A percentile compares a stretch with the other conserved stretches of the same genome.
These are phyloP conservation scores for Pipa parva DNA, from an alignment of 2,113 vertebrate genomes.

Conservation along the genomic window DNA sequence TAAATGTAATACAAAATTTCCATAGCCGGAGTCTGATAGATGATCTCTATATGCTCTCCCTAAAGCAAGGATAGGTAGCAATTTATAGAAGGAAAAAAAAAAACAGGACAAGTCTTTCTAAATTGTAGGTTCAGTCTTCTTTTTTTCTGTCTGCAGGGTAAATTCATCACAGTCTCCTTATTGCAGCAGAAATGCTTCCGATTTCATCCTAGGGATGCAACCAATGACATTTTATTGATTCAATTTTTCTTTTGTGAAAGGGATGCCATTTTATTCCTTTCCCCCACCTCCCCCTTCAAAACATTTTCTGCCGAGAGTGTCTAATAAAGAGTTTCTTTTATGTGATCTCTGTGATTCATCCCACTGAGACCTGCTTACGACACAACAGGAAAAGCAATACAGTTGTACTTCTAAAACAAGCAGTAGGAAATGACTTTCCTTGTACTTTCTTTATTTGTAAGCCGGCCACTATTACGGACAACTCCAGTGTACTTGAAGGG, in stretches of 20 bases:
- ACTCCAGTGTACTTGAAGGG: too few relatives aligned
- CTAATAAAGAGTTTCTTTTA: too few relatives aligned
- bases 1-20: conserved; percentile 14
- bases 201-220: conserved; percentile 25
- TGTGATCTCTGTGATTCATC: too few relatives aligned
- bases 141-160: conserved; percentile 16
- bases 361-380: too few relatives aligned
- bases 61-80: conserved; percentile 24
- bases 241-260: conserved; percentile 9
- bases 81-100: conserved; percentile 17
- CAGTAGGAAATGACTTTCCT: too few relatives aligned
- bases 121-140: conserved; percentile 18
- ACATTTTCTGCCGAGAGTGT: too few relatives aligned
- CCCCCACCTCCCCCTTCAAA: too few relatives aligned
- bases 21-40: conserved; percentile 12
- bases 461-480: too few relatives aligned
- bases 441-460: too few relatives aligned
- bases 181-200: conserved; percentile 16
- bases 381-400: too few relatives aligned
- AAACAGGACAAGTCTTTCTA: conserved; percentile 32
- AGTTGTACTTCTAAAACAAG: too few relatives aligned
- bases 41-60: conserved; percentile 1
- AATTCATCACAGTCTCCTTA: conserved; percentile 28
- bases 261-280: not conserved
- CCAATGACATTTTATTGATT: conserved; percentile 8